A percentile compares a stretch with the other conserved stretches of the same genome.
Conservation (phyloP, 2,113 vertebrate genomes). For the Scolopax mira region DNA sequence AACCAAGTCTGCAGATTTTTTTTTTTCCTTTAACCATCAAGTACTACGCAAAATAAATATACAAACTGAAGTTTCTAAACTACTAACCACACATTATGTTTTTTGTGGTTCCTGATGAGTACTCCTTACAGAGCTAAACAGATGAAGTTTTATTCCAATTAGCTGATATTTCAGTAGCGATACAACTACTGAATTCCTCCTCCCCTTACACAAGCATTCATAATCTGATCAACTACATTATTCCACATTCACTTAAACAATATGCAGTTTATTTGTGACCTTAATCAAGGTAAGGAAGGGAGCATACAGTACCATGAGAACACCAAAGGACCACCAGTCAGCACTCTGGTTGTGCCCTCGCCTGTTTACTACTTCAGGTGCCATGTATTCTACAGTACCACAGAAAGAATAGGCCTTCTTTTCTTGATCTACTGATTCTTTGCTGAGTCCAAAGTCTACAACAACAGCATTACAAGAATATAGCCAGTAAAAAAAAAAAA, state of each 20-base stretch:
- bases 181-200: not conserved
- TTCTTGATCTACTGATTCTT: conserved; percentile 98
- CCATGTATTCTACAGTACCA: conserved; percentile 99
- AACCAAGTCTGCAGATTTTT: not conserved
- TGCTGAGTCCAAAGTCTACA: conserved; percentile 98
- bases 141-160: not conserved
- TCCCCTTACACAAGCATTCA: not conserved
- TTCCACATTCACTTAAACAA: not conserved
- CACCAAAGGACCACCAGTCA: conserved; percentile 98
- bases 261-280: not conserved
- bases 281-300: not conserved
- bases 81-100: fast-evolving
- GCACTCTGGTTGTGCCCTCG: conserved; percentile 98
- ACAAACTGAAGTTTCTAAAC: not conserved
- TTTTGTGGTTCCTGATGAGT: not conserved
- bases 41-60: not conserved
- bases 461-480: conserved; percentile 66
- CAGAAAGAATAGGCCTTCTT: conserved; percentile 99
- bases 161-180: not conserved
- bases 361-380: conserved; percentile 98
- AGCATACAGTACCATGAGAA: conserved; percentile 89
- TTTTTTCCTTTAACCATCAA: not conserved
- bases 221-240: not conserved
- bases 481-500: conserved; percentile 24
- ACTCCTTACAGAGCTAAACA: not conserved